Evolutionary conservation across 2,888 invertebrate genomes (phyloP).

Genomic region (Pilophorus perplexus): DNA sequence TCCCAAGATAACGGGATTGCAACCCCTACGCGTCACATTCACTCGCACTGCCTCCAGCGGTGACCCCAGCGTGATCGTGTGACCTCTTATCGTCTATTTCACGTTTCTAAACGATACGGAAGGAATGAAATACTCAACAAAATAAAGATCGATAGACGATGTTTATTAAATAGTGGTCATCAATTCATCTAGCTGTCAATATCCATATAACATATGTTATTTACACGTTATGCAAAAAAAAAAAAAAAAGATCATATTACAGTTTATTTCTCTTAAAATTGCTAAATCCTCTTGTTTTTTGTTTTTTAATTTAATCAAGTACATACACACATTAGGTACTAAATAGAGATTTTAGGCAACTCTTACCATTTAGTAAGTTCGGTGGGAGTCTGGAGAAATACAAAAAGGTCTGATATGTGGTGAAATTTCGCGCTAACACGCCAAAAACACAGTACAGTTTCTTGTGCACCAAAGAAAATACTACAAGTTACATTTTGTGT

Average conservation of each 20-base stretch:
- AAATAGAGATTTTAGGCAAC: no score
- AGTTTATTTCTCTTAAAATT: no score
- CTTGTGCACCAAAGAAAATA: slow-evolving; percentile 10
- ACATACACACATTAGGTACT: slow-evolving; percentile 1
- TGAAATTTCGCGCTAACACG: slow-evolving; percentile 10
- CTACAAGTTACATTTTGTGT: slow-evolving; percentile 14
- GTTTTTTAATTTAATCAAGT: slow-evolving; percentile 8
- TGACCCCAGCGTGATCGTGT: no score
- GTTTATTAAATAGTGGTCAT: slow-evolving; percentile 40
- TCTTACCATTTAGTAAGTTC: no score
- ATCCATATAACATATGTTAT: slow-evolving; percentile 13
- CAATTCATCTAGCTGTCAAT: slow-evolving; percentile 37
- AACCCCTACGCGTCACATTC: no score
- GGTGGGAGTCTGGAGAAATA: slow-evolving; percentile 21
- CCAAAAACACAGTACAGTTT: slow-evolving; percentile 2
- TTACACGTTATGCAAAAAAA: no score
- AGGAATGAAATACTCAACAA: no score
- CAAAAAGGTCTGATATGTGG: slow-evolving; percentile 36
- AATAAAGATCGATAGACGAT: slow-evolving; percentile 31
- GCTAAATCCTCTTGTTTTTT: slow-evolving; percentile 24
- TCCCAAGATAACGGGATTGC: no score
- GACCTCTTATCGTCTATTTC: no score
- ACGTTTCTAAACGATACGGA: no score
- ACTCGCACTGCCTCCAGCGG: no score
- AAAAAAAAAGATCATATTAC: no score